These are phyloP conservation scores for Blastobasis lacticolella DNA, from an alignment of 2,888 invertebrate genomes.

Conservation along the genomic window DNA sequence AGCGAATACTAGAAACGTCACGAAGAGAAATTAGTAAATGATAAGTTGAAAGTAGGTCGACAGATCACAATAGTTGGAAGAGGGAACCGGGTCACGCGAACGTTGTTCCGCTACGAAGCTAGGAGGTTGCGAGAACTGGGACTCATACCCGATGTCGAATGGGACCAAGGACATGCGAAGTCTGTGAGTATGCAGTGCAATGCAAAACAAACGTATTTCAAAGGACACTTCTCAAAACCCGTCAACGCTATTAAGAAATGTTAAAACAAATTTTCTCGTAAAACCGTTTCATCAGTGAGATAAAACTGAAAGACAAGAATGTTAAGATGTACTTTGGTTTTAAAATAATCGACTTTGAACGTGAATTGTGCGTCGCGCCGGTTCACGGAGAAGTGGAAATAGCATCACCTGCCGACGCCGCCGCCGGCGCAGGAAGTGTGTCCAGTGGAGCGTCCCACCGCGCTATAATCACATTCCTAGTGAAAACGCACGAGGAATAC, in stretches of 20 bases:
- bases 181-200: constrained; percentile 2
- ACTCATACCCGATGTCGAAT: constrained; percentile 27
- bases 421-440: constrained; percentile 51
- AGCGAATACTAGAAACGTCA: constrained; percentile 9
- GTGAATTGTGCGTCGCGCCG: constrained; percentile 43
- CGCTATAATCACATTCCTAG: constrained; percentile 13
- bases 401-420: constrained; percentile 47
- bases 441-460: constrained; percentile 34
- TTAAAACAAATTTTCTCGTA: too few relatives aligned
- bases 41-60: constrained; percentile 43
- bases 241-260: too few relatives aligned
- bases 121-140: constrained; percentile 38
- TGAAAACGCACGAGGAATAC: constrained; percentile 13
- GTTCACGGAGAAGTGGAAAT: constrained; percentile 63
- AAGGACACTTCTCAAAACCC: too few relatives aligned
- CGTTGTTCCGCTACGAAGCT: constrained; percentile 41
- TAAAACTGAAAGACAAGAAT: too few relatives aligned
- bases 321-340: constrained; percentile 16
- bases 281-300: too few relatives aligned
- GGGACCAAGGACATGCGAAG: constrained; percentile 17
- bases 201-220: too few relatives aligned
- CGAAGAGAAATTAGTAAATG: constrained; percentile 28
- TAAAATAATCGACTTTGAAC: constrained; percentile 62
- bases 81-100: constrained; percentile 49
- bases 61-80: constrained; percentile 34